Percentiles rank a stretch among this genome's conserved stretches.
Conservation (phyloP, 2,797 vertebrate species). For the Danionella dracula region DNA sequence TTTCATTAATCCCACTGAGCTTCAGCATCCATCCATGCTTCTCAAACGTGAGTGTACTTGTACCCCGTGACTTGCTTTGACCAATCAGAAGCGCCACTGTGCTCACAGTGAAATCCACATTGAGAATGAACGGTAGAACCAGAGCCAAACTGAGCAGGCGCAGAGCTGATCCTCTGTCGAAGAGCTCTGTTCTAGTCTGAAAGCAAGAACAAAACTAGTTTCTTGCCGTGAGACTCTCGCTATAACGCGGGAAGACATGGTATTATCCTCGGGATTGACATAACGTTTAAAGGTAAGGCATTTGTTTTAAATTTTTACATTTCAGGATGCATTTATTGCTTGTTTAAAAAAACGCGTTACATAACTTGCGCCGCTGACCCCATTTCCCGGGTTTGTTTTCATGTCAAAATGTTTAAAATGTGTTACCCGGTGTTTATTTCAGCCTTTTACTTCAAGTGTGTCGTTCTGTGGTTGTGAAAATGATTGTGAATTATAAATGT, state of each 20-base stretch:
- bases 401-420: neutral
- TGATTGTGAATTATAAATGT: neutral
- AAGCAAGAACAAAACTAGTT: neutral
- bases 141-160: constrained; percentile 40
- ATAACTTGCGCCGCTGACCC: constrained; percentile 62
- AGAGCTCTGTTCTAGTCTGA: constrained; percentile 30
- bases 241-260: constrained; percentile 52
- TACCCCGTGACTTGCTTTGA: neutral
- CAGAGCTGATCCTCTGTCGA: constrained; percentile 42
- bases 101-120: constrained; percentile 37
- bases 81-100: constrained; percentile 47
- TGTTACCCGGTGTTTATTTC: neutral
- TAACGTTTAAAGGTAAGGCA: constrained; percentile 56
- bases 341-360: constrained; percentile 42
- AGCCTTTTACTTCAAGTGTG: too few species aligned
- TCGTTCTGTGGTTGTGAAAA: neutral
- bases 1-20: too few species aligned
- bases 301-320: neutral
- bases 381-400: constrained; percentile 34
- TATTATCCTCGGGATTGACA: constrained; percentile 52
- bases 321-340: neutral
- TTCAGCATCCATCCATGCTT: constrained; percentile 43
- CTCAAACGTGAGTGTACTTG: constrained; percentile 58
- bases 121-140: neutral
- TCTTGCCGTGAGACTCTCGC: neutral